Conservation (phyloP, 2,888 invertebrate genomes). For the Diploptera punctata region DNA sequence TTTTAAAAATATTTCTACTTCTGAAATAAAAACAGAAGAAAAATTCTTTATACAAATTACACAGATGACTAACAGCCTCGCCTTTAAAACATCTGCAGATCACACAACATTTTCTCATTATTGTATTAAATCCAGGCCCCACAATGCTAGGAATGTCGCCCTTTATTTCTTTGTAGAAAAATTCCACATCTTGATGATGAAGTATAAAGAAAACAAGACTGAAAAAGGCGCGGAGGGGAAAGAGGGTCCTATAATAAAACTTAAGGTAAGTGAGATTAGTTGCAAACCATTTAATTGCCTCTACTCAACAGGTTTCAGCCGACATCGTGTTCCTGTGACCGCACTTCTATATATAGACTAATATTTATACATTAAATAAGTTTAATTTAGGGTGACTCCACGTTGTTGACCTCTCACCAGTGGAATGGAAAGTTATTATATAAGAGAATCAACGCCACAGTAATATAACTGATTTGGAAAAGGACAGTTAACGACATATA, state of each 20-base stretch:
- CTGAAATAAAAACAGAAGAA: slow-evolving; percentile 11
- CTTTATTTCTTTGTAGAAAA: not conserved
- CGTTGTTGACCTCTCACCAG: no score
- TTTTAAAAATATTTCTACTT: not conserved
- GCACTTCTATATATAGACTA: no score
- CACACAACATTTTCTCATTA: slow-evolving; percentile 5
- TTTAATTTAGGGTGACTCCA: no score
- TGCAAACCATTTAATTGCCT: not conserved
- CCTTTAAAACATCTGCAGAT: no score
- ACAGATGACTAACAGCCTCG: not conserved
- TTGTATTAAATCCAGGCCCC: not conserved
- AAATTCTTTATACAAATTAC: slow-evolving; percentile 10
- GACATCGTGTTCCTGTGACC: no score
- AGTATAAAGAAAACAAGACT: not conserved
- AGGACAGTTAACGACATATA: no score
- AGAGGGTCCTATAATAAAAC: not conserved
- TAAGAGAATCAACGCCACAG: no score
- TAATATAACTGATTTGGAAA: no score
- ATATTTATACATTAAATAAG: no score
- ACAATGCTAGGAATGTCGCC: not conserved
- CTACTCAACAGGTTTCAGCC: no score
- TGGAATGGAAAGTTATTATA: no score
- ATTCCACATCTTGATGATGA: not conserved
- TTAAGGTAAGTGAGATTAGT: not conserved
- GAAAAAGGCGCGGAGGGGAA: not conserved